Percentiles rank a stretch among this genome's conserved stretches.
Evolutionary conservation across 2,888 invertebrate species (phyloP).

Genomic region (Criorhina ranunculi): DNA sequence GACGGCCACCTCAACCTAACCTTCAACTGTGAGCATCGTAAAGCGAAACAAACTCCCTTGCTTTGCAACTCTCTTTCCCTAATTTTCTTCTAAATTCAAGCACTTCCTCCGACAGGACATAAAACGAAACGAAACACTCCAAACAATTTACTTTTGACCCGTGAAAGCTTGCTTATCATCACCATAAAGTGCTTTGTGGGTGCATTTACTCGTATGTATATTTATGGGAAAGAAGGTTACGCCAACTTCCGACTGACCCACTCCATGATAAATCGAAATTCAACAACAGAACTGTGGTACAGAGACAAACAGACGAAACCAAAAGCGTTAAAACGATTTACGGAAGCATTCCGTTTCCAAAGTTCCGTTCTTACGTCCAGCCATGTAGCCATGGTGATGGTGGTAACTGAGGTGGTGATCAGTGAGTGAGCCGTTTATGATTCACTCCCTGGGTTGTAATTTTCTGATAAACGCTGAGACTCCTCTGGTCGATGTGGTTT

Average conservation of each 20-base stretch:
- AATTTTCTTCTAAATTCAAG: too few relatives aligned
- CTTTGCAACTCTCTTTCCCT: too few relatives aligned
- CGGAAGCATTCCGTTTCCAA: conserved; percentile 40
- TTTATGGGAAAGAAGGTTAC: background rate
- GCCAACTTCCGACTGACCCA: background rate
- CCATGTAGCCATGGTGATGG: conserved; percentile 1
- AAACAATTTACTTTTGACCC: background rate
- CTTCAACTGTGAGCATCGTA: too few relatives aligned
- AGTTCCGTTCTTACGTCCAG: conserved; percentile 38
- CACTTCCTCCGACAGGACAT: background rate
- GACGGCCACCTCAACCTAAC: too few relatives aligned
- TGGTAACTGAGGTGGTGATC: conserved; percentile 13
- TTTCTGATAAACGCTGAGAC: conserved; percentile 41
- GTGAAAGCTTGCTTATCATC: background rate
- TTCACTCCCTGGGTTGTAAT: conserved; percentile 57
- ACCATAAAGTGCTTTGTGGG: background rate
- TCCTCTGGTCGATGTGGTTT: conserved; percentile 23
- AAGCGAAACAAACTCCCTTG: too few relatives aligned
- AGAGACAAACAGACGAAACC: background rate
- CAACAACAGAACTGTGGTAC: conserved; percentile 1
- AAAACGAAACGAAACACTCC: background rate
- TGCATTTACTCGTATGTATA: background rate
- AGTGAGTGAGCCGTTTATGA: conserved; percentile 58
- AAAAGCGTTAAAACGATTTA: conserved; percentile 33
- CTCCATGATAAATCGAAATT: background rate